Evolutionary conservation across 2,113 vertebrate species (phyloP).

Genomic region (Larimichthys crocea): DNA sequence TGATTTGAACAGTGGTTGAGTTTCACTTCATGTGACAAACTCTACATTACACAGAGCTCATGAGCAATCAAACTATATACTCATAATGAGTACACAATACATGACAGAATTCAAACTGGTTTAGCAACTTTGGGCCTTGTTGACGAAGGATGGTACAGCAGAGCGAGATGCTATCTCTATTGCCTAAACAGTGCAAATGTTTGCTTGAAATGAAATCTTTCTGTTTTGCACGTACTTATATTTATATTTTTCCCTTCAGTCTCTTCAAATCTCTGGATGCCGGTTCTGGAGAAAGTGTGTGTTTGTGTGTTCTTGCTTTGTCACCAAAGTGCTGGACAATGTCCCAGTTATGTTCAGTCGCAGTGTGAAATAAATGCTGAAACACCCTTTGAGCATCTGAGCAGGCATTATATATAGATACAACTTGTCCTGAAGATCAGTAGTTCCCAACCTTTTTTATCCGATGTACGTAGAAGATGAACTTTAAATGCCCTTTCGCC

Average conservation of each 20-base stretch:
- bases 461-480: not conserved
- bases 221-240: not conserved
- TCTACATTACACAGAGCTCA: not conserved
- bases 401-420: not conserved
- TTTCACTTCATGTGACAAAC: not conserved
- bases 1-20: not conserved
- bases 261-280: not conserved
- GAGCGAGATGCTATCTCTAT: conserved; percentile 25
- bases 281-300: not conserved
- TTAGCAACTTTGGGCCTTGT: conserved; percentile 2
- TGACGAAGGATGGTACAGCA: not conserved
- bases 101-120: conserved; percentile 36
- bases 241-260: conserved; percentile 18
- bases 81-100: not conserved
- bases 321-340: conserved; percentile 19
- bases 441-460: not conserved
- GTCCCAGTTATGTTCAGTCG: conserved; percentile 1
- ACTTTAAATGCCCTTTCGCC: not conserved
- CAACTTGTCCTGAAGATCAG: not conserved
- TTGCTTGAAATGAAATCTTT: conserved; percentile 5
- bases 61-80: not conserved
- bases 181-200: conserved; percentile 46
- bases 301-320: conserved; percentile 13
- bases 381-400: not conserved
- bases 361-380: not conserved